These are phyloP conservation scores for Tineola bisselliella DNA, from an alignment of 2,888 invertebrate genomes.

Conservation along the genomic window DNA sequence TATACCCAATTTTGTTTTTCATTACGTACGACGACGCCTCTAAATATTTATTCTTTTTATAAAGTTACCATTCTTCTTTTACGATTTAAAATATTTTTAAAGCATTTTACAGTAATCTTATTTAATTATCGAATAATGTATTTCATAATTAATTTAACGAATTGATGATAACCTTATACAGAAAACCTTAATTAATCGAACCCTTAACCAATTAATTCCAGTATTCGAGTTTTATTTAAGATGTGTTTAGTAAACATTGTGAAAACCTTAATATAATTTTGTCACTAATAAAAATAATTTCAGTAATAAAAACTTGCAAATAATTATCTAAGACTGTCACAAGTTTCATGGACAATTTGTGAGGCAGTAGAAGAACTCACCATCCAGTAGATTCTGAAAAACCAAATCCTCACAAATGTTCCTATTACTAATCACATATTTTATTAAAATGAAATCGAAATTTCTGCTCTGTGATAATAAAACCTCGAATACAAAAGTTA, in stretches of 20 bases:
- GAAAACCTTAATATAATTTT: slow-evolving; percentile 33
- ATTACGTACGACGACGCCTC: background rate
- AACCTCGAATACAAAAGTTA: background rate
- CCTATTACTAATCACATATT: slow-evolving; percentile 2
- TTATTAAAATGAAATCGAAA: background rate
- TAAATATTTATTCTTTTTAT: slow-evolving; percentile 22
- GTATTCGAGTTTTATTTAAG: slow-evolving; percentile 5
- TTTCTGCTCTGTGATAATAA: background rate
- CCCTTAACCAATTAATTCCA: background rate
- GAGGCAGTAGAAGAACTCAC: slow-evolving; percentile 49
- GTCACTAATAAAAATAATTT: background rate
- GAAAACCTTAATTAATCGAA: background rate
- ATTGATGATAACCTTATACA: background rate
- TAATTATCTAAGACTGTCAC: slow-evolving; percentile 34
- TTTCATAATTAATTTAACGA: background rate
- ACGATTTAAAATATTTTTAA: background rate
- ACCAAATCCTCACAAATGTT: slow-evolving; percentile 10
- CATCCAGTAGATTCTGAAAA: slow-evolving; percentile 57
- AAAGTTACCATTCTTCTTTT: slow-evolving; percentile 50
- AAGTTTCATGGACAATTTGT: slow-evolving; percentile 46
- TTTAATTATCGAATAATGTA: too few relatives aligned
- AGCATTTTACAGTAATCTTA: too few relatives aligned
- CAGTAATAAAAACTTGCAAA: background rate
- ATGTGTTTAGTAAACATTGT: slow-evolving; percentile 24
- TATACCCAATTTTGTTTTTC: too few relatives aligned